Percentiles rank a stretch among this genome's conserved stretches.
These are phyloP conservation scores for Agelaius tricolor DNA, from an alignment of 2,113 vertebrate species.

Conservation along the genomic window DNA sequence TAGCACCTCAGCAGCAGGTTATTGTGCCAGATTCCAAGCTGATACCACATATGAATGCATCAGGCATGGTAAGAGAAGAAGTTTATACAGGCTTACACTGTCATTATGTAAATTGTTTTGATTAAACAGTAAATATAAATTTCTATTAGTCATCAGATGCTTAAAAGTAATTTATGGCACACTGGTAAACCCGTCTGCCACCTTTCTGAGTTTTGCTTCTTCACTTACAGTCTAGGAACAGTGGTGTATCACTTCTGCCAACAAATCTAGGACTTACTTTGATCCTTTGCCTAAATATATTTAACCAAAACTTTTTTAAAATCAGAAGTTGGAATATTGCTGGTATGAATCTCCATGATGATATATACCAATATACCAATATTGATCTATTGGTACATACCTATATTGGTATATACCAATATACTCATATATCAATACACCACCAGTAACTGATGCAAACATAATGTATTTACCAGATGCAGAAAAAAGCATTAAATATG, in stretches of 20 bases:
- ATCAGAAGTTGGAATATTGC: background rate
- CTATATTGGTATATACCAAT: no score
- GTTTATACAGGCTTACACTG: background rate
- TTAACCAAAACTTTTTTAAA: background rate
- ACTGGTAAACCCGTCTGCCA: background rate
- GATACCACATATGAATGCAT: constrained; percentile 92
- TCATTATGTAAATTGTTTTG: background rate
- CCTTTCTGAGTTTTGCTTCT: background rate
- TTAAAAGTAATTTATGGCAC: background rate
- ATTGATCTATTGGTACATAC: no score
- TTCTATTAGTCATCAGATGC: background rate
- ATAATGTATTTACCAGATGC: background rate
- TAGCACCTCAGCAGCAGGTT: constrained; percentile 94
- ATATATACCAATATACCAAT: background rate
- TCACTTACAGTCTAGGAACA: background rate
- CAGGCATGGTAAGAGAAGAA: constrained; percentile 87
- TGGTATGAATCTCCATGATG: background rate
- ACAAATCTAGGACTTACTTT: background rate
- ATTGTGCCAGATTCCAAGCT: constrained; percentile 94
- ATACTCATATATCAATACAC: background rate
- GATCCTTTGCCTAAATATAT: background rate
- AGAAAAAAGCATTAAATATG: background rate
- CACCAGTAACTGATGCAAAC: background rate
- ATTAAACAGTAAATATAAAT: background rate
- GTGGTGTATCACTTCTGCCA: background rate